phyloP scores from a whole-genome alignment of 2,113 vertebrate species.

The Silurus asotus region DNA sequence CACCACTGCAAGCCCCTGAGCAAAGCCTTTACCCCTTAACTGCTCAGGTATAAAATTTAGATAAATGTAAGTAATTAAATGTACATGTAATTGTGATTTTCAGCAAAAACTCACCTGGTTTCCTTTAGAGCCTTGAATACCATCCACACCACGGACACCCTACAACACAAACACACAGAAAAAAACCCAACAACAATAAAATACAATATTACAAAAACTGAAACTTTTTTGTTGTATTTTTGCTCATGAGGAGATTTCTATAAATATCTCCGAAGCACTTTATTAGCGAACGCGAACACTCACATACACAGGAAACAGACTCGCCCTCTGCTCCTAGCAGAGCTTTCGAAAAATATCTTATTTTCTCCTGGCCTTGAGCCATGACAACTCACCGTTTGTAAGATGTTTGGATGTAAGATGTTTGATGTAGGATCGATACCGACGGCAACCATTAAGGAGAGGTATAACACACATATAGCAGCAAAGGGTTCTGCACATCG shows the following conservation, averaged over 20 bases:
- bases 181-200: background rate
- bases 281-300: slow-evolving; percentile 1
- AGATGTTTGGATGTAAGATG: background rate
- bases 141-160: slow-evolving; percentile 82
- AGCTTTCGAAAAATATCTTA: slow-evolving; percentile 20
- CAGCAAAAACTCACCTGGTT: slow-evolving; percentile 74
- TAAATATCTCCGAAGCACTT: slow-evolving; percentile 12
- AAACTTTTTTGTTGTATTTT: background rate
- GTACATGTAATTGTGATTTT: too few relatives aligned
- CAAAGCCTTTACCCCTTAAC: too few relatives aligned
- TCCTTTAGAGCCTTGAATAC: slow-evolving; percentile 83
- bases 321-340: slow-evolving; percentile 6
- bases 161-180: slow-evolving; percentile 54
- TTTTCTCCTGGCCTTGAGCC: slow-evolving; percentile 10
- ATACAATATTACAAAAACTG: background rate
- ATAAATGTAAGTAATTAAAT: too few relatives aligned
- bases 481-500: background rate
- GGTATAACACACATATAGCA: background rate
- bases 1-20: too few relatives aligned
- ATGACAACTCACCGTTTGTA: background rate
- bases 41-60: too few relatives aligned
- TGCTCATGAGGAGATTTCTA: slow-evolving; percentile 8
- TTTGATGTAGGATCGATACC: slow-evolving; percentile 18
- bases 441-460: background rate
- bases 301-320: background rate